Conservation (phyloP, 2,113 vertebrate species). For the Scopus umbretta region DNA sequence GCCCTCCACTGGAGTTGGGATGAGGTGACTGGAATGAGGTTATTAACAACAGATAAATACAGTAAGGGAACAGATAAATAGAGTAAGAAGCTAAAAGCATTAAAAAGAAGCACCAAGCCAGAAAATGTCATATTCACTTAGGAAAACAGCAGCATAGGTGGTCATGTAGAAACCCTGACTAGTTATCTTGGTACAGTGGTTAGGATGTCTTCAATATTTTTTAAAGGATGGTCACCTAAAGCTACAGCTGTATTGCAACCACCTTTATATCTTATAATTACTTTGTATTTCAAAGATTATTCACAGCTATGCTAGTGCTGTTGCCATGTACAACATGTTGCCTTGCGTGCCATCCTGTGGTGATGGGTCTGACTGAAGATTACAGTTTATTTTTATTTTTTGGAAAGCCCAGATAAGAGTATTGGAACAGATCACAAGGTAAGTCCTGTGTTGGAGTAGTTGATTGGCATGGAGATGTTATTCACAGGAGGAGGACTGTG, state of each 20-base stretch:
- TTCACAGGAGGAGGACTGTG: not conserved
- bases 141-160: not conserved
- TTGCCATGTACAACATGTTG: not conserved
- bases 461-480: not conserved
- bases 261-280: not conserved
- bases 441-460: not conserved
- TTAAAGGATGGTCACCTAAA: not conserved
- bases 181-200: not conserved
- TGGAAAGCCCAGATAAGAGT: not conserved
- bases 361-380: not conserved
- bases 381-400: not conserved
- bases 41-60: not conserved
- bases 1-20: not conserved
- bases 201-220: not conserved
- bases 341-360: not conserved
- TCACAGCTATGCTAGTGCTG: not conserved
- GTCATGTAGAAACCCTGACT: not conserved
- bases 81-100: not conserved
- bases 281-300: not conserved
- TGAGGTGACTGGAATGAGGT: not conserved
- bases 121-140: not conserved
- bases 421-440: not conserved
- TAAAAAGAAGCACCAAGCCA: not conserved
- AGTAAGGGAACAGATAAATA: not conserved
- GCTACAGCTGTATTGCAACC: not conserved